Conservation (phyloP, 2,888 invertebrate species). For the Metacarcinus magister region DNA sequence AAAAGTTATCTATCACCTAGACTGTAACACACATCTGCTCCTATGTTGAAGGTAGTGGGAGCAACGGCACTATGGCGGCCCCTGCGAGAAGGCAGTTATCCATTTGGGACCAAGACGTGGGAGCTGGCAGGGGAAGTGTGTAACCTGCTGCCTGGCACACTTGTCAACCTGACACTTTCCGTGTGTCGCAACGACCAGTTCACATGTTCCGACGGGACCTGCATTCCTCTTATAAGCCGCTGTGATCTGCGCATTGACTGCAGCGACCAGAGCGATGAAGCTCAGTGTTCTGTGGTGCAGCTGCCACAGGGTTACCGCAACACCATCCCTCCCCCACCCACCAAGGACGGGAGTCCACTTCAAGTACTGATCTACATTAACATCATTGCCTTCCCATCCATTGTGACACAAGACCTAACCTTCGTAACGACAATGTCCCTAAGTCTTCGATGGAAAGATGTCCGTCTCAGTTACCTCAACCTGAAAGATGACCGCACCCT, state of each 20-base stretch:
- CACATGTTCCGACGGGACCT: constrained; percentile 79
- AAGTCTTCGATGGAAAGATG: constrained; percentile 75
- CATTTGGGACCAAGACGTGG: constrained; percentile 79
- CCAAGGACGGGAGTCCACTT: constrained; percentile 32
- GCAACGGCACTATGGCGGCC: constrained; percentile 69
- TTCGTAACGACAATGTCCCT: constrained; percentile 66
- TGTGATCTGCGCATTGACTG: constrained; percentile 80
- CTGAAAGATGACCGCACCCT: constrained; percentile 78
- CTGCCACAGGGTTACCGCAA: constrained; percentile 72
- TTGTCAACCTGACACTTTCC: constrained; percentile 73
- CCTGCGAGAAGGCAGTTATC: constrained; percentile 67
- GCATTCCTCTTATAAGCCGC: constrained; percentile 67
- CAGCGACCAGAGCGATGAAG: constrained; percentile 77
- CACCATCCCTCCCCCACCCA: constrained; percentile 77
- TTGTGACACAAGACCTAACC: constrained; percentile 77
- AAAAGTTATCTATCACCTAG: background rate
- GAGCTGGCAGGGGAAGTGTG: constrained; percentile 67
- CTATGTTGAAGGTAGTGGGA: constrained; percentile 4
- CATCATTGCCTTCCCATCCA: constrained; percentile 79
- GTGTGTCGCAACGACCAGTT: constrained; percentile 72
- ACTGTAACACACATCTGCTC: background rate
- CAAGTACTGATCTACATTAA: constrained; percentile 50
- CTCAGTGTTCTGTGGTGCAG: constrained; percentile 68
- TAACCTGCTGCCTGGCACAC: constrained; percentile 37
- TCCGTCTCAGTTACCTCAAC: constrained; percentile 76